Conservation (phyloP, 2,888 invertebrate species). For the Lycia hirtaria region DNA sequence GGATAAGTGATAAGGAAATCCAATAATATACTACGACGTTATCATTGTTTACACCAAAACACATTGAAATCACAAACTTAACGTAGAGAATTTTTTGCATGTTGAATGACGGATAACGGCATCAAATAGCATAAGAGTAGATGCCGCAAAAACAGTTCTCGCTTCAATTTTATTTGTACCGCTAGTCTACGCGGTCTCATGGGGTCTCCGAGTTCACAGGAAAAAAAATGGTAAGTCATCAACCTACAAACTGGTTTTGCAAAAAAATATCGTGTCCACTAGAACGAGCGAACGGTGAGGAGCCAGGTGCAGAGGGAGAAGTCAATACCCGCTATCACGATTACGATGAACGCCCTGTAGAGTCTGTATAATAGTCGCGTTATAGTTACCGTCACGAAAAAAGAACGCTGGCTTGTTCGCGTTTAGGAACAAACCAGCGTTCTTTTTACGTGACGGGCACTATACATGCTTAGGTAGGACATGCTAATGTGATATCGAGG, state of each 20-base stretch:
- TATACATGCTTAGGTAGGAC: conserved; percentile 2
- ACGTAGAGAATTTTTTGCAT: conserved; percentile 25
- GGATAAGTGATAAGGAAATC: conserved; percentile 18
- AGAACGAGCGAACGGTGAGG: conserved; percentile 38
- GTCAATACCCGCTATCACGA: conserved; percentile 57
- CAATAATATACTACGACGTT: conserved; percentile 28
- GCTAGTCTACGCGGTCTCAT: conserved; percentile 10
- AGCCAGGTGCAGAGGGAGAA: conserved; percentile 59
- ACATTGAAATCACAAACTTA: conserved; percentile 5
- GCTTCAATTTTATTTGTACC: conserved; percentile 3
- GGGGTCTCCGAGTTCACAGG: conserved; percentile 42
- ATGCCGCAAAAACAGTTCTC: neutral
- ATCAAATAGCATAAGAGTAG: neutral
- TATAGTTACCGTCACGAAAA: no score
- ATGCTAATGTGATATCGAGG: conserved; percentile 16
- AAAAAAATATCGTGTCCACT: conserved; percentile 29
- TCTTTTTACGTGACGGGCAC: no score
- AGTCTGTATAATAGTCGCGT: conserved; percentile 24
- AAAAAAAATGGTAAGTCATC: conserved; percentile 55
- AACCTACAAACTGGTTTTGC: conserved; percentile 60
- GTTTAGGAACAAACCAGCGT: no score
- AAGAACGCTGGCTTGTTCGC: no score
- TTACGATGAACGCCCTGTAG: conserved; percentile 51
- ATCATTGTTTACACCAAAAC: conserved; percentile 35
- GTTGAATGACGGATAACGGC: conserved; percentile 12